phyloP scores from a whole-genome alignment of 1,140 invertebrate species.

The Drosophila grimshawi region DNA sequence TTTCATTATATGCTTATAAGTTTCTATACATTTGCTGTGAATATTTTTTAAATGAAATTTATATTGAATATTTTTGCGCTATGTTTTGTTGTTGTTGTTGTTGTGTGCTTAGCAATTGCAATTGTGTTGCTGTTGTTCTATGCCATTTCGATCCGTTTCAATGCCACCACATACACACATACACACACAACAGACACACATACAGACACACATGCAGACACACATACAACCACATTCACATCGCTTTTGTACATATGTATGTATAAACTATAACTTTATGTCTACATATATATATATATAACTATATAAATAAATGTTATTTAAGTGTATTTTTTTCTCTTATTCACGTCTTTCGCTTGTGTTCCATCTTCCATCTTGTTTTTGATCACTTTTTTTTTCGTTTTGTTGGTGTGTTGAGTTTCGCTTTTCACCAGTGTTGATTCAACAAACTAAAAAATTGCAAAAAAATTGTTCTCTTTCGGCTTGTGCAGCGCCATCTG shows the following conservation, averaged over 20 bases:
- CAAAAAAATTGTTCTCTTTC: neutral
- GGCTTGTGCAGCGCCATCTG: conserved; percentile 1
- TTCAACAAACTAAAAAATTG: neutral
- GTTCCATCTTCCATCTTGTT: conserved; percentile 4
- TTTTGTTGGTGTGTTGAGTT: neutral
- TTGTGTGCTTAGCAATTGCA: conserved; percentile 2
- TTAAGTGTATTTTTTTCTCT: neutral
- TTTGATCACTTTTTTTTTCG: neutral
- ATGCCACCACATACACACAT: conserved; percentile 18
- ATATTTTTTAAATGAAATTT: conserved; percentile 7
- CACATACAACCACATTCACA: neutral
- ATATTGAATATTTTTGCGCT: conserved; percentile 2
- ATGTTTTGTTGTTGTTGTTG: conserved; percentile 5
- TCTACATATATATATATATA: neutral
- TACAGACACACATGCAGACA: neutral
- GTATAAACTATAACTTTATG: neutral
- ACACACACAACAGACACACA: neutral
- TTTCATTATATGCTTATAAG: conserved; percentile 14
- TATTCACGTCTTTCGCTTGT: conserved; percentile 3
- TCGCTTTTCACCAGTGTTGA: neutral
- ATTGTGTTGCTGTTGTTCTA: conserved; percentile 8
- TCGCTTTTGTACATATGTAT: conserved; percentile 7
- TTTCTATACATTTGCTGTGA: neutral
- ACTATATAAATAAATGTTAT: too few relatives aligned
- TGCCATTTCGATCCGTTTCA: conserved; percentile 18